These are phyloP conservation scores for Chrysogorgia sp. DNA, from an alignment of 92 coral and sea anemone genomes.

Conservation along the genomic window DNA sequence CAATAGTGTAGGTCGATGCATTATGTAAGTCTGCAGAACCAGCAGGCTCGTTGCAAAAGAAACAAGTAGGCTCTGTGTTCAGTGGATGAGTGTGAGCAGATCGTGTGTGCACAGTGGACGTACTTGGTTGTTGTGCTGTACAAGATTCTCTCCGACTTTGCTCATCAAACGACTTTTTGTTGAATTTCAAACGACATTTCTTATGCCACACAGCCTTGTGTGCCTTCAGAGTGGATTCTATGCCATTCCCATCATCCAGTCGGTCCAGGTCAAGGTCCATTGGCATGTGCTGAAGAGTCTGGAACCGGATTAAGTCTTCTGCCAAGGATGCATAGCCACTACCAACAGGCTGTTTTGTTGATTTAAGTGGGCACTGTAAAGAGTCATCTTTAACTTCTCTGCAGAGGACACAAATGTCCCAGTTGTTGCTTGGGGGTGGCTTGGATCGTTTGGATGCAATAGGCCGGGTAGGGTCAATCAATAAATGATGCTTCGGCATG, in stretches of 20 bases:
- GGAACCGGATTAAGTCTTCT: conserved; percentile 25
- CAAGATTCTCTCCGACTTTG: conserved; percentile 22
- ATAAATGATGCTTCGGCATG: conserved; percentile 24
- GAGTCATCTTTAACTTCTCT: conserved; percentile 42
- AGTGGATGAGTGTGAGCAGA: conserved; percentile 29
- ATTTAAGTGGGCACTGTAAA: conserved; percentile 41
- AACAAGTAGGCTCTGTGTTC: conserved; percentile 41
- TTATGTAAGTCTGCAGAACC: conserved; percentile 38
- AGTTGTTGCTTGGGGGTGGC: conserved; percentile 45
- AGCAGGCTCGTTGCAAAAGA: conserved; percentile 45
- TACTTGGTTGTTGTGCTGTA: conserved; percentile 24
- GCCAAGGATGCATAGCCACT: conserved; percentile 36
- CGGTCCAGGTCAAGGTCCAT: conserved; percentile 13
- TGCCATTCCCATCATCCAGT: conserved; percentile 40
- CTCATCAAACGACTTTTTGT: conserved; percentile 34
- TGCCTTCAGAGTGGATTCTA: conserved; percentile 38
- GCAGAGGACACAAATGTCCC: conserved; percentile 60
- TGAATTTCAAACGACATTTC: conserved; percentile 20
- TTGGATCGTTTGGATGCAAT: conserved; percentile 27
- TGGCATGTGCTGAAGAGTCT: conserved; percentile 27
- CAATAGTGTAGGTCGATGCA: conserved; percentile 34
- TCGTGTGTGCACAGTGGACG: conserved; percentile 9
- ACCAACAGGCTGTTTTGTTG: conserved; percentile 35
- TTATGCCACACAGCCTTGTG: conserved; percentile 41
- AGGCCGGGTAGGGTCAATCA: conserved; percentile 28